phyloP scores from a whole-genome alignment of 2,797 vertebrate genomes.

The Amniataba percoides region DNA sequence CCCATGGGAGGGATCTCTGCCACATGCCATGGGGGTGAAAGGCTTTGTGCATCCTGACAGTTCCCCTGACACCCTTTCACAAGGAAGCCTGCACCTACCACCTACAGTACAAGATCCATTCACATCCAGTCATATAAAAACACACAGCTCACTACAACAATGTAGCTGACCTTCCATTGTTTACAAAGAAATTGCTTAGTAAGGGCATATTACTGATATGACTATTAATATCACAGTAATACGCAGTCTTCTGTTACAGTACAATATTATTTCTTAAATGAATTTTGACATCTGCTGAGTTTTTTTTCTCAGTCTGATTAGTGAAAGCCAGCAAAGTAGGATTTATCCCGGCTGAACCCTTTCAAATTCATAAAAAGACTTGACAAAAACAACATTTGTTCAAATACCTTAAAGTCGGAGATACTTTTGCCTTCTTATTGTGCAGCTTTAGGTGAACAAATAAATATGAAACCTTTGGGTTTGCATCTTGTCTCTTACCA shows the following conservation, averaged over 20 bases:
- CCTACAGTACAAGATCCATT: conserved; percentile 56
- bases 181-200: conserved; percentile 8
- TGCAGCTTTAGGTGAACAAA: conserved; percentile 4
- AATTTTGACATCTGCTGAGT: not conserved
- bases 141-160: conserved; percentile 14
- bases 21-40: conserved; percentile 73
- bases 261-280: conserved; percentile 9
- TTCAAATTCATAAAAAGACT: conserved; percentile 4
- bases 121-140: conserved; percentile 43
- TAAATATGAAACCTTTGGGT: conserved; percentile 3
- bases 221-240: conserved; percentile 10
- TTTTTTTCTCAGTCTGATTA: not conserved
- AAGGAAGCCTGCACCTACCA: conserved; percentile 56
- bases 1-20: conserved; percentile 79
- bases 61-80: conserved; percentile 67
- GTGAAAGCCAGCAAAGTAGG: not conserved
- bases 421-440: not conserved
- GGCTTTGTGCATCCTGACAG: conserved; percentile 75
- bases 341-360: not conserved
- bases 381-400: conserved; percentile 2
- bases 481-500: not conserved
- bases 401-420: conserved; percentile 3
- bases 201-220: conserved; percentile 3
- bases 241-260: conserved; percentile 31
- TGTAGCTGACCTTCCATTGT: conserved; percentile 30